Conservation (phyloP, 2,797 vertebrate species). For the Ctenochaetus hawaiiensis region DNA sequence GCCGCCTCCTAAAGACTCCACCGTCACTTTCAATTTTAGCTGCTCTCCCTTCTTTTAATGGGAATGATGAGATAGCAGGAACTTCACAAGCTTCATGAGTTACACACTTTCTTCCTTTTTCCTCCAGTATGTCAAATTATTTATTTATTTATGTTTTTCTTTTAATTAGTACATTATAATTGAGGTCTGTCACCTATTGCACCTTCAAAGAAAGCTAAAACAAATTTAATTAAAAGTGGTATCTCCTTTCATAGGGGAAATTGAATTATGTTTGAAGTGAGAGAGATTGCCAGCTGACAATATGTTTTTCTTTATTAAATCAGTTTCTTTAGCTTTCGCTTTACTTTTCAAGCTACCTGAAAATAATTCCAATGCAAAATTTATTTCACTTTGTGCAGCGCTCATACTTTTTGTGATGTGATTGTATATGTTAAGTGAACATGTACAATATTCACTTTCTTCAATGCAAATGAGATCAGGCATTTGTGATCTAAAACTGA, state of each 20-base stretch:
- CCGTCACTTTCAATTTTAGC: slow-evolving; percentile 87
- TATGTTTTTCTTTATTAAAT: slow-evolving; percentile 82
- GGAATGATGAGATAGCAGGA: slow-evolving; percentile 82
- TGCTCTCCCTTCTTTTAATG: slow-evolving; percentile 82
- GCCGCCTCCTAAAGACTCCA: slow-evolving; percentile 85
- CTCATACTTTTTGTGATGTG: slow-evolving; percentile 50
- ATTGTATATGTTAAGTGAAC: slow-evolving; percentile 60
- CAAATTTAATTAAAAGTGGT: slow-evolving; percentile 88
- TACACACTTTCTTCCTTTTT: slow-evolving; percentile 54
- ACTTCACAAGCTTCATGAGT: slow-evolving; percentile 79
- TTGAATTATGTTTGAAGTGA: slow-evolving; percentile 86
- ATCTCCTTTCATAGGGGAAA: slow-evolving; percentile 84
- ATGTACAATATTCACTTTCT: slow-evolving; percentile 42
- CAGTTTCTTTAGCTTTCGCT: slow-evolving; percentile 66
- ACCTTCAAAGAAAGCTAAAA: slow-evolving; percentile 84
- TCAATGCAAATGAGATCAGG: slow-evolving; percentile 43
- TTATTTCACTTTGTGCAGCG: slow-evolving; percentile 29
- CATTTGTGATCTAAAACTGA: slow-evolving; percentile 46
- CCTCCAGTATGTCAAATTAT: slow-evolving; percentile 67
- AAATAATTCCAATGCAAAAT: slow-evolving; percentile 68
- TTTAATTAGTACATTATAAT: slow-evolving; percentile 88
- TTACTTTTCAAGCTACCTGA: slow-evolving; percentile 61
- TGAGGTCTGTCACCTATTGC: slow-evolving; percentile 87
- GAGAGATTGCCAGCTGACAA: slow-evolving; percentile 84
- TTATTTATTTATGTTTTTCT: slow-evolving; percentile 76